Evolutionary conservation across 2,113 vertebrate genomes (phyloP).

Genomic region (Spermophilus dauricus): DNA sequence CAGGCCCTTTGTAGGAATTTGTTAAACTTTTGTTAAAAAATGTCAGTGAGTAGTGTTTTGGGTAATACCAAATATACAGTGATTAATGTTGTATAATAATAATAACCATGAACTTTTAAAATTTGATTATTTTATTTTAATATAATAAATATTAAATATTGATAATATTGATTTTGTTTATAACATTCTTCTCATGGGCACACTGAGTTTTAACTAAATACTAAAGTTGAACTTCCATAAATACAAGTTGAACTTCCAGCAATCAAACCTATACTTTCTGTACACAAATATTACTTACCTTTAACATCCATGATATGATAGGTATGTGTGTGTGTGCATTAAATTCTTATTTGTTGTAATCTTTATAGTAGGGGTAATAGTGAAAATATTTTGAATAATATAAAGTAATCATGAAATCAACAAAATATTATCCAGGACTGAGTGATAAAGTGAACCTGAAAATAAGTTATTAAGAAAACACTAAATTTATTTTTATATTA

Average conservation of each 20-base stretch:
- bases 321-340: neutral
- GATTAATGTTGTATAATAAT: neutral
- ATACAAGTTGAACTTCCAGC: neutral
- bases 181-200: neutral
- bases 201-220: neutral
- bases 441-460: neutral
- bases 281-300: neutral
- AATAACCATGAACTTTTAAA: neutral
- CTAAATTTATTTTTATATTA: neutral
- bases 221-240: neutral
- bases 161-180: neutral
- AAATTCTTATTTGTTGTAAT: neutral
- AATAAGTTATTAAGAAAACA: neutral
- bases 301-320: neutral
- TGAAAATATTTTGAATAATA: neutral
- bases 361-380: neutral
- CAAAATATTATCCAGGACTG: neutral
- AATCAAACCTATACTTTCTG: neutral
- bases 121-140: neutral
- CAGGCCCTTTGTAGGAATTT: neutral
- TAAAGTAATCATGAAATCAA: neutral
- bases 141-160: neutral
- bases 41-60: neutral
- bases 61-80: neutral
- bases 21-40: constrained; percentile 32